A percentile compares a stretch with the other conserved stretches of the same genome.
phyloP scores from a whole-genome alignment of 37 sponge, comb jelly and placozoan genomes.

The Agelas oroides region DNA sequence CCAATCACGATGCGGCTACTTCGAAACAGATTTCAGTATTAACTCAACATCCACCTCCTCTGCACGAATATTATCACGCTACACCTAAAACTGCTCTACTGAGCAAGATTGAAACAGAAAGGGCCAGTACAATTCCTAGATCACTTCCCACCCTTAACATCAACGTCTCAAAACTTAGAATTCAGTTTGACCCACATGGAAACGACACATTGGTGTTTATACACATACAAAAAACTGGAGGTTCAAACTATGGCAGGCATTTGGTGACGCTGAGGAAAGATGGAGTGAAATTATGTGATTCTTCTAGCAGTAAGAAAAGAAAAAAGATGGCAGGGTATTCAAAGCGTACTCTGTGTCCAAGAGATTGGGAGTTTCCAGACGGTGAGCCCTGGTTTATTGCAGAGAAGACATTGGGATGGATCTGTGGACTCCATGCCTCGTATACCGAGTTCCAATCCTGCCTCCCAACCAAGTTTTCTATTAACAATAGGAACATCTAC shows the following conservation, averaged over 20 bases:
- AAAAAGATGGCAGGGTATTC: background rate
- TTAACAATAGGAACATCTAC: slow-evolving; percentile 13
- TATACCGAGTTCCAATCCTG: slow-evolving; percentile 72
- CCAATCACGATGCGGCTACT: too few relatives aligned
- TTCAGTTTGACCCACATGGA: slow-evolving; percentile 45
- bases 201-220: slow-evolving; percentile 73
- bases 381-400: slow-evolving; percentile 81
- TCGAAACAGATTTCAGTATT: too few relatives aligned
- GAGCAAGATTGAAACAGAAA: too few relatives aligned
- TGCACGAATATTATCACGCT: too few relatives aligned
- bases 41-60: too few relatives aligned
- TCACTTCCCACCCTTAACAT: too few relatives aligned
- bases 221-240: slow-evolving; percentile 95
- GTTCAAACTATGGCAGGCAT: slow-evolving; percentile 71
- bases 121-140: too few relatives aligned
- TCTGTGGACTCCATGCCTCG: slow-evolving; percentile 86
- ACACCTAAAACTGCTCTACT: too few relatives aligned
- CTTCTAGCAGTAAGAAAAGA: background rate
- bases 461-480: slow-evolving; percentile 10
- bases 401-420: slow-evolving; percentile 84
- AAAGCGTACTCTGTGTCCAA: background rate
- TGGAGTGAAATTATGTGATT: slow-evolving; percentile 17
- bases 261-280: slow-evolving; percentile 32
- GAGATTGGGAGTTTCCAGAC: slow-evolving; percentile 4
- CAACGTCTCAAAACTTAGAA: too few relatives aligned